Base-by-base conservation (phyloP, 2,113 vertebrate genomes). In the Cyanoderma ruficeps region DNA sequence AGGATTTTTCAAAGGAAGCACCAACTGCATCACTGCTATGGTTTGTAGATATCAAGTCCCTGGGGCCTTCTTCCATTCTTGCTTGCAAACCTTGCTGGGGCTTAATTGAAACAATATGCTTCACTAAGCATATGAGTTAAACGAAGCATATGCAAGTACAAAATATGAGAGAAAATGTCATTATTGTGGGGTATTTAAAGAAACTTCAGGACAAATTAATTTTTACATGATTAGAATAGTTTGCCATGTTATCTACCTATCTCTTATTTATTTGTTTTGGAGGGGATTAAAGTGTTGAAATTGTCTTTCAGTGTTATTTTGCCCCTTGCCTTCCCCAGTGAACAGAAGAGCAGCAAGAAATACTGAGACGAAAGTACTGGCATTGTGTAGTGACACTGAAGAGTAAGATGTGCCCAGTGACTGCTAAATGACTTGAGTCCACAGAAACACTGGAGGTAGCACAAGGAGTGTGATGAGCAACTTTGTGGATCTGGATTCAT, bases 41-140 rank as follows among this genome's bases (percentile, higher is more conserved):
- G 63, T 93, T 92, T 83, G 92, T 46, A 90, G 90, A 57, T 90
- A 89, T 6, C 74, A 81, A 75, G 47, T 95, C 76, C 65, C 76
- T 89, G 77, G 86, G 69, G 74, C 56, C n/a, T 82, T 92, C 93
- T 86, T 94, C 90, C 61, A 46, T 75, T 89, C 72, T 94, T 81
- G 77, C 87, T 96, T 96, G 80, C 77, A 93, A 89, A 92, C 88
- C 83, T 93, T 93, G 83, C 80, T 94, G 96, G 86, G 80, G 49
- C 80, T 97, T 96, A 97, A 95, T 95, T 94, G 93, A 96, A 97
- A 97, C 83, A 96, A 94, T 92, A 86, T 60, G 79, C 79, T 89
- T 96, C 88, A 94, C 72, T 92, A 92, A 94, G 79, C 68, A 75
- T 47, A 19, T 12, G 37, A 94, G 47, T 95, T 95, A 95, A 96